Conservation (phyloP, 2,113 vertebrate genomes). For the Pituophis catenifer region DNA sequence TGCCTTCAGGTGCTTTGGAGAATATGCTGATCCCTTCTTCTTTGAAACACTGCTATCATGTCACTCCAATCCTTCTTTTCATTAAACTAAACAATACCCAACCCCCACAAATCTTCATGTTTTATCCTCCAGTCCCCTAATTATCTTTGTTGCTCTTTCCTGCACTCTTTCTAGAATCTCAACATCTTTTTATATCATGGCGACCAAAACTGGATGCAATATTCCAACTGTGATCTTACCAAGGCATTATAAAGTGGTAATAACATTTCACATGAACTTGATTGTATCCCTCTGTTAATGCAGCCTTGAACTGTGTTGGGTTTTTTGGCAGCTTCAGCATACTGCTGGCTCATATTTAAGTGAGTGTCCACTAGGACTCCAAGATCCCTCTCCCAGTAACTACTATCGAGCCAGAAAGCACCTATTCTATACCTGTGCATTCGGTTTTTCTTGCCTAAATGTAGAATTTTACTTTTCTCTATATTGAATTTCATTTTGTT, state of each 20-base stretch:
- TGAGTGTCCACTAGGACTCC: neutral
- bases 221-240: neutral
- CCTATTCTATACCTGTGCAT: neutral
- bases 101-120: no score
- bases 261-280: neutral
- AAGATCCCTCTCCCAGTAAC: neutral
- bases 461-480: neutral
- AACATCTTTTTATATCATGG: neutral
- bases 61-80: no score
- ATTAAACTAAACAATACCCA: no score
- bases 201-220: neutral
- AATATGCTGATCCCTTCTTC: no score
- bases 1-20: no score
- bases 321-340: neutral
- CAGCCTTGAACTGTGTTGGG: neutral
- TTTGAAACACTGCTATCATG: no score
- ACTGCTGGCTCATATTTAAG: neutral
- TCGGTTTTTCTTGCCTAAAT: neutral
- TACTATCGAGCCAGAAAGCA: neutral
- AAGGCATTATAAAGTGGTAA: neutral
- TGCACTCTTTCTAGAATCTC: neutral
- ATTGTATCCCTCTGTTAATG: neutral
- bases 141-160: neutral
- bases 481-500: neutral
- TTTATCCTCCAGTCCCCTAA: no score